These are phyloP conservation scores for Hippocampus comes DNA, from an alignment of 2,113 vertebrate species.

Conservation along the genomic window DNA sequence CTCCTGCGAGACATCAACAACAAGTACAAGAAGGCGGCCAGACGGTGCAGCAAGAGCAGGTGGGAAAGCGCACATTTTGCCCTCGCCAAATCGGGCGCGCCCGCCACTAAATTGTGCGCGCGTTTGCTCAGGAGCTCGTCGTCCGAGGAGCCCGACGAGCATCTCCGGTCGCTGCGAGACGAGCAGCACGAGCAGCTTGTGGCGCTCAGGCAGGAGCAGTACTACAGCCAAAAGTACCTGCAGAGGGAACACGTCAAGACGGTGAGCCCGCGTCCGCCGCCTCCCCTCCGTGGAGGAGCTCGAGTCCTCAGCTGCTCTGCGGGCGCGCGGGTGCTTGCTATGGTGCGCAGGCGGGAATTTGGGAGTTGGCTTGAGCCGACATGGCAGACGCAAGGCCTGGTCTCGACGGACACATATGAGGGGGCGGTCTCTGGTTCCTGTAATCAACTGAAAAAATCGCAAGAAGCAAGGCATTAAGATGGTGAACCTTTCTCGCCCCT, in stretches of 20 bases:
- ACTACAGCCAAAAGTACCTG: conserved; percentile 96
- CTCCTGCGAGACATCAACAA: conserved; percentile 60
- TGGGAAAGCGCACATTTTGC: conserved; percentile 18
- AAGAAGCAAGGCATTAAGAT: too few relatives aligned
- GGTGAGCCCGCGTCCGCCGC: conserved; percentile 25
- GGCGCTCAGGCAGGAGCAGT: conserved; percentile 93
- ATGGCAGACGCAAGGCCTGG: neutral
- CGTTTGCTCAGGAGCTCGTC: conserved; percentile 67
- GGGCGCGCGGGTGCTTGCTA: too few relatives aligned
- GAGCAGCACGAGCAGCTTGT: conserved; percentile 94
- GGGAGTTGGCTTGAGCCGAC: neutral
- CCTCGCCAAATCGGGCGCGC: neutral
- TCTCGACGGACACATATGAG: too few relatives aligned
- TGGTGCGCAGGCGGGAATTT: neutral
- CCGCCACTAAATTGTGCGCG: neutral
- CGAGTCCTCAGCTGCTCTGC: too few relatives aligned
- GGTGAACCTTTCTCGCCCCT: conserved; percentile 10
- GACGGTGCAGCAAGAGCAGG: conserved; percentile 91
- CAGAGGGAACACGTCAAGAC: conserved; percentile 85
- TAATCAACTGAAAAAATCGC: too few relatives aligned
- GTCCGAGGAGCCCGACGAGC: conserved; percentile 83
- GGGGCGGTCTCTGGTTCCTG: too few relatives aligned
- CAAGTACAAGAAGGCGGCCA: conserved; percentile 77
- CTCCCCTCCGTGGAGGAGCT: too few relatives aligned
- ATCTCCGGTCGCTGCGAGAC: conserved; percentile 86